A percentile compares a stretch with the other conserved stretches of the same genome.
phyloP scores from a whole-genome alignment of 2,797 vertebrate species.

The Nasua narica region DNA sequence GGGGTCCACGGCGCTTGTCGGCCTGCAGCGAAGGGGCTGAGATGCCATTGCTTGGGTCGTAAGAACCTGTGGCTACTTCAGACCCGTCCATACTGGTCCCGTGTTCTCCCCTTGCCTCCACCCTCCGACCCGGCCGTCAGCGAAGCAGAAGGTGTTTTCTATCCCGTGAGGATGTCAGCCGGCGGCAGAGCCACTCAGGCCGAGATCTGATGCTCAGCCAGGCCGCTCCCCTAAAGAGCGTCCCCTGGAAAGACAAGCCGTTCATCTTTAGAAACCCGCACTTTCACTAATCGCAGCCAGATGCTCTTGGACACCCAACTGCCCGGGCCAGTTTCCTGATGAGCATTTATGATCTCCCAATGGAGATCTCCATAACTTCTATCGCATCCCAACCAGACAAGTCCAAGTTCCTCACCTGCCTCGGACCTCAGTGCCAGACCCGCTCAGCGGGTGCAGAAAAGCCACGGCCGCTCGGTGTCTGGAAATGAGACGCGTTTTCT shows the following conservation, averaged over 20 bases:
- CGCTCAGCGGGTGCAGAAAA: accelerated
- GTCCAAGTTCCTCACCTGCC: not conserved
- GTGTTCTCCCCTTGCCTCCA: accelerated
- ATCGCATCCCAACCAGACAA: accelerated
- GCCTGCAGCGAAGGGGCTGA: not conserved
- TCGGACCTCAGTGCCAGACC: not conserved
- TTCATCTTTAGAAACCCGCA: not conserved
- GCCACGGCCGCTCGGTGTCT: accelerated
- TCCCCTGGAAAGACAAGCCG: accelerated
- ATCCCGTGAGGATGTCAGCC: accelerated
- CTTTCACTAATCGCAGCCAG: accelerated
- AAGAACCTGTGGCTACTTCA: not conserved
- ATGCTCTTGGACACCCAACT: accelerated
- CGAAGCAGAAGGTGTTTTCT: accelerated
- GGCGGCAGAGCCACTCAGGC: accelerated
- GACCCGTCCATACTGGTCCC: accelerated
- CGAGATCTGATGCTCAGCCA: accelerated
- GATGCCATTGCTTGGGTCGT: accelerated
- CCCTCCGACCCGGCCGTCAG: accelerated
- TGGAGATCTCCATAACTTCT: accelerated
- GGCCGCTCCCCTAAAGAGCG: accelerated
- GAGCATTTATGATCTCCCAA: accelerated
- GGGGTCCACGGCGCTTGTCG: accelerated
- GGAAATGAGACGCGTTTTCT: accelerated
- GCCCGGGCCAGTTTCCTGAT: accelerated